Base-by-base conservation (phyloP, 2,888 invertebrate species). In the Archips crataeganus region DNA sequence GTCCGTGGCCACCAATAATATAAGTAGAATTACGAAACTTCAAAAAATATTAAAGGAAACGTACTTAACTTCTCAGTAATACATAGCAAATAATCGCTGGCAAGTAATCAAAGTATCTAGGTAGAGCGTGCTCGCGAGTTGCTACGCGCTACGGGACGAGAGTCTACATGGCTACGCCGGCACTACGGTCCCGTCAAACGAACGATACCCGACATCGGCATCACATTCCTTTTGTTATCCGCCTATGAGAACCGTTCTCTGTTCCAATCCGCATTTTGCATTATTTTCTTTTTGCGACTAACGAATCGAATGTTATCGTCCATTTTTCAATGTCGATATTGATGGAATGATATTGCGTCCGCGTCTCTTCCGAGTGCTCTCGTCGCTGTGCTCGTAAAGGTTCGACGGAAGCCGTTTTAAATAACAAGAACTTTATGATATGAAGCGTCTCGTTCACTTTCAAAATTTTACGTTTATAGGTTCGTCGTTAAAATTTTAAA, bases 221-320 rank as follows among this genome's bases (percentile, higher is more conserved):
- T 88, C 84, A 86, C 85, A 81, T 90, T 90, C 87, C 89, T 92
- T 92, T 93, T 94, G 90, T 91, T 90, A 84, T 86, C 84, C 85
- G 86, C 82, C 90, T 86, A 90, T 88, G 91, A 91, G 91, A 90
- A 89, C 87, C 87, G 88, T 90, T 89, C 89, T 86, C 88, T 82
- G 81, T 84, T 86, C 85, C 88, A 84, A 87, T 87, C 85, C 81
- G 87, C 85, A 86, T 90, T 92, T 90, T 89, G 87, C 87, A 91
- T 92, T 90, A 89, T 90, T 91, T 89, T 88, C 84, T 88, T 93
- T 86, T 90, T 90, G 85, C 82, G 83, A 85, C 91, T 91, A 92
- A 91, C 92, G 91, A 93, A 94, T 92, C 86, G 89, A 89, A 90
- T 87, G 89, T 89, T 91, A 82, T 87, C 86, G 85, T 87, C 87